Conservation (phyloP, 2,113 vertebrate genomes). For the Burhinus oedicnemus region DNA sequence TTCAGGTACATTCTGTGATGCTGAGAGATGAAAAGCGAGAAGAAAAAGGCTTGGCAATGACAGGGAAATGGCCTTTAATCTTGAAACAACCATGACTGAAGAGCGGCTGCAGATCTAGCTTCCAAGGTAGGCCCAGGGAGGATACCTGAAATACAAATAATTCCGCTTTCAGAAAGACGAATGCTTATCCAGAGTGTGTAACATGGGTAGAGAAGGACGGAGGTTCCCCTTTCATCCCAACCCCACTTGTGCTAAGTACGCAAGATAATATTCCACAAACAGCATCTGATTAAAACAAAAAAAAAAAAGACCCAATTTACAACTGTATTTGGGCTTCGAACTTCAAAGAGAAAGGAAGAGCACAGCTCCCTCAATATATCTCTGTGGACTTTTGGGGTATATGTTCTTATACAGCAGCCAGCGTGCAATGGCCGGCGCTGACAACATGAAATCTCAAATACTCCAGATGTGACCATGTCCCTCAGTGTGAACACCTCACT, state of each 20-base stretch:
- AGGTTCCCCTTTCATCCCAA: not conserved
- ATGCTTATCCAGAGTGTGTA: not conserved
- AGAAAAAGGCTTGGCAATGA: slow-evolving; percentile 82
- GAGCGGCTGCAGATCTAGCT: slow-evolving; percentile 79
- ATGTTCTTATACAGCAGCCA: not conserved
- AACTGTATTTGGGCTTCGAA: not conserved
- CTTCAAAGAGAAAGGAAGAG: not conserved
- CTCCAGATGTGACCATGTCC: not conserved
- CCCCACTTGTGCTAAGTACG: not conserved
- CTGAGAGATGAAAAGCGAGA: slow-evolving; percentile 74
- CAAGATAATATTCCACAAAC: not conserved
- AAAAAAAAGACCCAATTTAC: not conserved
- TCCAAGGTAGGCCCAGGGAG: slow-evolving; percentile 77
- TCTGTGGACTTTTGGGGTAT: not conserved
- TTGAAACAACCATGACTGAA: slow-evolving; percentile 87
- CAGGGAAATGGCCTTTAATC: slow-evolving; percentile 78
- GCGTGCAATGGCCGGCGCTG: not conserved
- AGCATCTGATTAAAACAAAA: not conserved
- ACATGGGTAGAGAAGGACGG: not conserved
- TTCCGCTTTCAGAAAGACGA: slow-evolving; percentile 14
- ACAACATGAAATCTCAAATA: not conserved
- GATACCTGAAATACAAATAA: slow-evolving; percentile 79
- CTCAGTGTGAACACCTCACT: not conserved
- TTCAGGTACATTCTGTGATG: slow-evolving; percentile 76
- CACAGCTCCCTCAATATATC: not conserved